phyloP scores from a whole-genome alignment of 2,113 vertebrate genomes.

The Podarcis muralis region DNA sequence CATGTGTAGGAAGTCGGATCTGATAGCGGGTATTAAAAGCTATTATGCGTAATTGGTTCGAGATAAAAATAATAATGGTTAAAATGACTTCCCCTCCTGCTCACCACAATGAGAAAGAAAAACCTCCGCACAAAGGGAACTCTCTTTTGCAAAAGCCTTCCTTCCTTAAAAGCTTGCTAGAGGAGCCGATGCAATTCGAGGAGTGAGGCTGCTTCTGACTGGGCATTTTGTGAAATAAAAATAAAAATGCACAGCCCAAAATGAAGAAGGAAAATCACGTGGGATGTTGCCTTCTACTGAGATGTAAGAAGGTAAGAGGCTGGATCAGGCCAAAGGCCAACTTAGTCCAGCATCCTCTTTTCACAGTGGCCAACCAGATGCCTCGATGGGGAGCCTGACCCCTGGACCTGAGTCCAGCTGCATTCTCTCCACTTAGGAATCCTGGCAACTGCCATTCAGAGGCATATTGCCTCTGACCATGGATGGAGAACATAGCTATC shows the following conservation, averaged over 20 bases:
- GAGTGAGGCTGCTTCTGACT: background rate
- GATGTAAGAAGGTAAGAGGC: too few species aligned
- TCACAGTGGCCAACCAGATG: too few species aligned
- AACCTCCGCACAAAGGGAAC: slow-evolving; percentile 2
- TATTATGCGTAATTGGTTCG: slow-evolving; percentile 71
- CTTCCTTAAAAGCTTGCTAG: slow-evolving; percentile 11
- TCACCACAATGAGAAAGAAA: background rate
- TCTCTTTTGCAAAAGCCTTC: slow-evolving; percentile 36
- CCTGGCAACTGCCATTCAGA: too few species aligned
- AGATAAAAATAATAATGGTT: slow-evolving; percentile 54
- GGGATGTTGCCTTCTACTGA: background rate
- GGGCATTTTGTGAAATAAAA: background rate
- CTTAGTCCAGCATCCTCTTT: too few species aligned
- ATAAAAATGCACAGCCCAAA: background rate
- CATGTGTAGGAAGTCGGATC: slow-evolving; percentile 45
- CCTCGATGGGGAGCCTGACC: too few species aligned
- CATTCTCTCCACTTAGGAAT: too few species aligned
- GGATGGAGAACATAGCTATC: too few species aligned
- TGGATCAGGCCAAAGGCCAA: too few species aligned
- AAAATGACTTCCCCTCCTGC: slow-evolving; percentile 58
- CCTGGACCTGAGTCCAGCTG: too few species aligned
- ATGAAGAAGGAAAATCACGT: too few species aligned
- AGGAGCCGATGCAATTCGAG: slow-evolving; percentile 22
- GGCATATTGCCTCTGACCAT: too few species aligned
- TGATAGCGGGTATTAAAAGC: slow-evolving; percentile 62